Percentiles rank a stretch among this genome's conserved stretches.
Conservation (phyloP, 92 coral and sea anemone genomes). For the Epizoanthus rinbou region DNA sequence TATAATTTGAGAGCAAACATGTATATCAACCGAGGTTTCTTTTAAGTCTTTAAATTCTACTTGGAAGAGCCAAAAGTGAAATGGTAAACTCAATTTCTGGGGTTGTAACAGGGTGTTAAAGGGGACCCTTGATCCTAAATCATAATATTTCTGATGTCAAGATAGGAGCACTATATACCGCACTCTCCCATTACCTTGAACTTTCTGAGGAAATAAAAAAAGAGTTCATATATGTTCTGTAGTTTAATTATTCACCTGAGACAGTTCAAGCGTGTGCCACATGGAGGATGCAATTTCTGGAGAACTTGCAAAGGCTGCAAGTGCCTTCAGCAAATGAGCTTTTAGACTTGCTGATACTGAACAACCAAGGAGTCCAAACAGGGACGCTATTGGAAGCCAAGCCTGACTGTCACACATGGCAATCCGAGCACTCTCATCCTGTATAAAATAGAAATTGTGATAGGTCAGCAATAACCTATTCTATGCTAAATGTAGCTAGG, state of each 20-base stretch:
- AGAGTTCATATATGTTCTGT: not conserved
- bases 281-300: slow-evolving; percentile 91
- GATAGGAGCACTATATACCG: too few species aligned
- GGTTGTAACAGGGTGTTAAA: too few species aligned
- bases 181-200: too few species aligned
- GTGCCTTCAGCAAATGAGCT: slow-evolving; percentile 80
- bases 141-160: too few species aligned
- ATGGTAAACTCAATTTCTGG: too few species aligned
- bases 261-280: slow-evolving; percentile 93
- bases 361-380: slow-evolving; percentile 96
- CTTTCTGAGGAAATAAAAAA: too few species aligned
- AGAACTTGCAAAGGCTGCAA: slow-evolving; percentile 93
- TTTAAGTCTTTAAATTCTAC: too few species aligned
- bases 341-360: slow-evolving; percentile 84
- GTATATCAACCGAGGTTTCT: too few species aligned
- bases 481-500: not conserved
- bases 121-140: too few species aligned
- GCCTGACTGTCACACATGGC: slow-evolving; percentile 95
- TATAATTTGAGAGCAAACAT: too few species aligned
- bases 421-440: slow-evolving; percentile 92
- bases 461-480: not conserved
- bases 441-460: not conserved
- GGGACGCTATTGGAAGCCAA: slow-evolving; percentile 94
- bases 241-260: slow-evolving; percentile 61
- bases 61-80: too few species aligned